A percentile compares a stretch with the other conserved stretches of the same genome.
These are phyloP conservation scores for Neogale vison DNA, from an alignment of 2,113 vertebrate species.

Conservation along the genomic window DNA sequence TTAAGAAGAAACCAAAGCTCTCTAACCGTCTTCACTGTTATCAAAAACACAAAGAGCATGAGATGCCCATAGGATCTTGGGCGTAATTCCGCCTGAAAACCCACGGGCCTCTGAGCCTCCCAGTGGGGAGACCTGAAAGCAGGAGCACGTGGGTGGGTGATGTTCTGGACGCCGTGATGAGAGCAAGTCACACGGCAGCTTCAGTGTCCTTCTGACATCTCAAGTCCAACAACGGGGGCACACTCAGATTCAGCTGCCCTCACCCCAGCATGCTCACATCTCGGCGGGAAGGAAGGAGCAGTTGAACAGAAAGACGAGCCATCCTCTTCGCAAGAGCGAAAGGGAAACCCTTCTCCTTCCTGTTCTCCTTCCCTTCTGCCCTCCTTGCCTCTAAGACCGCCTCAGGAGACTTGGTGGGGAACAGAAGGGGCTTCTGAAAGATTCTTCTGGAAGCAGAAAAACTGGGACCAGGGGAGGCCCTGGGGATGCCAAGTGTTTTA, in stretches of 20 bases:
- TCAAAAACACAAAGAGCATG: not conserved
- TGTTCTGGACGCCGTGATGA: not conserved
- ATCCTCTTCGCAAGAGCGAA: not conserved
- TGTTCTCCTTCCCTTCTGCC: not conserved
- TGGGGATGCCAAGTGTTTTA: not conserved
- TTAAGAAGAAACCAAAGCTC: not conserved
- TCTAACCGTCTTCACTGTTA: not conserved
- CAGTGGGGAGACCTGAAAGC: not conserved
- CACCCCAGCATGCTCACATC: too few species aligned
- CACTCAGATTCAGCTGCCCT: not conserved
- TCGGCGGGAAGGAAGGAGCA: not conserved
- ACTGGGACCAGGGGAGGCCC: not conserved
- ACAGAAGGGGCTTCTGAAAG: not conserved
- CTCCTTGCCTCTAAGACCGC: not conserved
- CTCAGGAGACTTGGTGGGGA: not conserved
- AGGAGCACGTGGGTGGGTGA: not conserved
- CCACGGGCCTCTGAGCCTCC: not conserved
- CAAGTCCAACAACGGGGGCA: accelerated
- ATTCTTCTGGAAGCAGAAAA: not conserved
- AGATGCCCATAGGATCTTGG: not conserved
- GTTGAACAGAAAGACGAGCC: not conserved
- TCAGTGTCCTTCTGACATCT: too few species aligned
- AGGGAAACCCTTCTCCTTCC: not conserved
- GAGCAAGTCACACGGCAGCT: not conserved
- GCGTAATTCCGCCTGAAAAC: not conserved